Evolutionary conservation across 2,113 vertebrate genomes (phyloP).

Genomic region (Colossoma macropomum): DNA sequence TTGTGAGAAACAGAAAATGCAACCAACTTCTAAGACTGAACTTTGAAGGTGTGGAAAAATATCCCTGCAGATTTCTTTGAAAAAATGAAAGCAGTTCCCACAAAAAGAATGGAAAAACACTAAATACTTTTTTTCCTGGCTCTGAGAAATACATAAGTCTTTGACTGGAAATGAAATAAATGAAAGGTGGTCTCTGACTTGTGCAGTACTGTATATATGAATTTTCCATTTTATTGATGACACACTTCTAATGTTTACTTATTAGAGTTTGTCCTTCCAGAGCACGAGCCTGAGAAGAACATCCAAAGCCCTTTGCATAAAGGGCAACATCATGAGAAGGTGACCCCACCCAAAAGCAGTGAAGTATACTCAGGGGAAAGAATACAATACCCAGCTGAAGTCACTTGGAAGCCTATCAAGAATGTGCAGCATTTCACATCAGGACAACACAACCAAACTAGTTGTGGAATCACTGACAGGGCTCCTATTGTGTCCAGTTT

Average conservation of each 20-base stretch:
- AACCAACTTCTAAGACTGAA: too few relatives aligned
- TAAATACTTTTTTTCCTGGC: too few relatives aligned
- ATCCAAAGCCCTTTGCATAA: conserved; percentile 10
- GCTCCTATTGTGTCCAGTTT: conserved; percentile 62
- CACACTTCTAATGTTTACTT: neutral
- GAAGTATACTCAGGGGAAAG: conserved; percentile 26
- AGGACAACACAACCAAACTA: conserved; percentile 69
- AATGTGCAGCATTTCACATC: conserved; percentile 46
- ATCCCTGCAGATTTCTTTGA: too few relatives aligned
- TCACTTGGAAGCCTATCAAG: conserved; percentile 15
- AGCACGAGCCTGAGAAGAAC: conserved; percentile 31
- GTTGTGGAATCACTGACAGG: conserved; percentile 58
- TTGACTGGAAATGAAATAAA: neutral
- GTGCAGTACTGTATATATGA: too few relatives aligned
- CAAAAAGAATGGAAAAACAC: too few relatives aligned
- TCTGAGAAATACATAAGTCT: too few relatives aligned
- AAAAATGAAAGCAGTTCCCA: too few relatives aligned
- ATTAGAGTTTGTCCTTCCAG: conserved; percentile 32
- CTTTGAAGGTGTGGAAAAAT: too few relatives aligned
- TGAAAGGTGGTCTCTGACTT: too few relatives aligned
- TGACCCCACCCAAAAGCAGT: conserved; percentile 1
- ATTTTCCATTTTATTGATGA: neutral
- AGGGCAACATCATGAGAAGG: conserved; percentile 8
- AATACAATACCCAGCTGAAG: conserved; percentile 12
- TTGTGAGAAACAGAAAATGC: too few relatives aligned